Base-by-base conservation (phyloP, 2,888 invertebrate species). In the Sphaeridia pumilis region DNA sequence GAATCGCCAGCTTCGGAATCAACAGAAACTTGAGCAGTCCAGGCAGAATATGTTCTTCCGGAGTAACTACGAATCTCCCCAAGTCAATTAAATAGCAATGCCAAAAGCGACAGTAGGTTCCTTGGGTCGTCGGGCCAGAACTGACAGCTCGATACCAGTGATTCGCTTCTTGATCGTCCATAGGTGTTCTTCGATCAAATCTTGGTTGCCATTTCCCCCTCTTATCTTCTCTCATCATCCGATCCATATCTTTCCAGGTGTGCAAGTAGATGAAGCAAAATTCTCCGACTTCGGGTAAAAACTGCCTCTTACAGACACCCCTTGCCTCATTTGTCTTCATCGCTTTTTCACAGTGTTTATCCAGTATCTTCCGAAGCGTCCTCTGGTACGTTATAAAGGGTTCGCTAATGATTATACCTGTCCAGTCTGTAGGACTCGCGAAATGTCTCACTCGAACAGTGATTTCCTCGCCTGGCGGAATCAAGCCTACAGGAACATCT, bases 81-180 rank as follows among this genome's bases (percentile, higher is more conserved):
- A 46, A 41, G 24, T 52, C 52, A 25, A 46, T 28, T 4, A 52
- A 17, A 7, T 28, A 38, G n/a, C n/a, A n/a, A n/a, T n/a, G n/a
- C n/a, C n/a, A n/a, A 31, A 52, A 46, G 22, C 46, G 46, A 14
- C 5, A n/a, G 3, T 14, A 12, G 12, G 3, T 28, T 26, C 24
- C 22, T 20, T 10, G 14, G 17, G 24, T 4, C 5, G 14, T 26
- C n/a, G n/a, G n/a, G 4, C 46, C 34, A 7, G 46, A 5, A 27
- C 28, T 36, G 1, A 52, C 22, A 35, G 44, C 58, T 14, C 58
- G 54, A 27, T 54, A 56, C 58, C 58, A 58, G 25, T 50, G 52
- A 5, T 50, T 50, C 12, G 42, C 41, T 14, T 53, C 49, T 12
- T 56, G 46, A 10, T 49, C 47, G 12, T 57, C 28, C 14, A 22